Evolutionary conservation across 2,113 vertebrate genomes (phyloP).

Genomic region (Hippopotamus amphibius): DNA sequence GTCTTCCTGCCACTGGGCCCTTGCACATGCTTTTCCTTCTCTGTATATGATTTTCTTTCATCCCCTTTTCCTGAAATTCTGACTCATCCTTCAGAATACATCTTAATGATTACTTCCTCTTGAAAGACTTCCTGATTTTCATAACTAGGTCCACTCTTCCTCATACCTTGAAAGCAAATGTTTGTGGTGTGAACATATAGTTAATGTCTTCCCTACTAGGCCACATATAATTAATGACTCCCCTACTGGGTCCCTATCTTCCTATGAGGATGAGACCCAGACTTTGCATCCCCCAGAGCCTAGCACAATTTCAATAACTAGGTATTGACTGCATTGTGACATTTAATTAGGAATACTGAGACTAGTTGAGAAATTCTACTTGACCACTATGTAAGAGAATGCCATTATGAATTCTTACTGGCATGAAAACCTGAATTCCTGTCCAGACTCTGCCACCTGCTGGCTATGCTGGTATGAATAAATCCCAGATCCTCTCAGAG

Average conservation of each 20-base stretch:
- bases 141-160: conserved; percentile 32
- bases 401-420: conserved; percentile 13
- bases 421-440: conserved; percentile 42
- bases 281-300: neutral
- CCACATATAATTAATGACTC: conserved; percentile 35
- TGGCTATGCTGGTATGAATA: conserved; percentile 65
- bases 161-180: conserved; percentile 60
- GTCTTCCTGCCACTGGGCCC: conserved; percentile 42
- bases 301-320: neutral
- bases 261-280: neutral
- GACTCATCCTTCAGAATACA: conserved; percentile 54
- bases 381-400: neutral
- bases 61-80: conserved; percentile 24
- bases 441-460: conserved; percentile 71
- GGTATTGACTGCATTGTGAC: neutral
- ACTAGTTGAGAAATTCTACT: conserved; percentile 34
- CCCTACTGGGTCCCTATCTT: neutral
- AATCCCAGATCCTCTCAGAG: conserved; percentile 25
- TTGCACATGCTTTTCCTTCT: conserved; percentile 42
- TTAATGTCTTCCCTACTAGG: neutral
- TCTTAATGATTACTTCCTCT: conserved; percentile 47
- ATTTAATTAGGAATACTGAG: conserved; percentile 55
- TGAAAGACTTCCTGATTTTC: conserved; percentile 52
- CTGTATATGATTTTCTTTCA: conserved; percentile 17
- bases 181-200: conserved; percentile 35